Evolutionary conservation across 2,797 vertebrate species (phyloP).

Genomic region (Eidolon dupreanum): DNA sequence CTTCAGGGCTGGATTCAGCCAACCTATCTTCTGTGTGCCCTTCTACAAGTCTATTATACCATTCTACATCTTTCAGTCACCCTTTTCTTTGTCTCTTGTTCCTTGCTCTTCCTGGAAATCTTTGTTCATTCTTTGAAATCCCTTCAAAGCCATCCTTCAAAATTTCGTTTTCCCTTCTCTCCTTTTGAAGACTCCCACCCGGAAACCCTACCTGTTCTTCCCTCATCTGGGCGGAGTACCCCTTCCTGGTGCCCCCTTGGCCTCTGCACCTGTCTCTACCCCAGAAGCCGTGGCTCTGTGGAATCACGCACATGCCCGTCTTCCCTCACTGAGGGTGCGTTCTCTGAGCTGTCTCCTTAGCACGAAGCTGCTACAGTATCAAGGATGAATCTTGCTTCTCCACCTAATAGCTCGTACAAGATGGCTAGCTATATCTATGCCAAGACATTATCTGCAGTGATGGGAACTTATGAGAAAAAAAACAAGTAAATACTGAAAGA

Average conservation of each 20-base stretch:
- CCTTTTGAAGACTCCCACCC: neutral
- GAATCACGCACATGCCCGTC: rapidly evolving
- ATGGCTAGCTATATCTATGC: neutral
- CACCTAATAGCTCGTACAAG: neutral
- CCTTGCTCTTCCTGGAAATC: neutral
- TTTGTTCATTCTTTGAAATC: neutral
- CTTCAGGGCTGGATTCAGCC: too few species aligned
- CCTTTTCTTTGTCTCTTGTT: neutral
- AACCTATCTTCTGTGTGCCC: rapidly evolving
- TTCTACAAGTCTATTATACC: neutral
- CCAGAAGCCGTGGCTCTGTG: neutral
- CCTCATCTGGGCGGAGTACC: neutral
- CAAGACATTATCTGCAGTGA: neutral
- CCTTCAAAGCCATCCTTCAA: neutral
- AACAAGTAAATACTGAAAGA: neutral
- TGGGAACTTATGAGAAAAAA: neutral
- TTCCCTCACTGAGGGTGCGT: too few species aligned
- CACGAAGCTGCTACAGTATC: neutral
- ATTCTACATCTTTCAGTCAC: neutral
- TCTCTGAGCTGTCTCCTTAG: neutral
- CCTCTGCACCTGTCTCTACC: neutral
- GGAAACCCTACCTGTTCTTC: too few species aligned
- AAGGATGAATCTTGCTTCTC: neutral
- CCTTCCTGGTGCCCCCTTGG: neutral
- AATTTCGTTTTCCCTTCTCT: rapidly evolving